Evolutionary conservation across 2,113 vertebrate species (phyloP).

Genomic region (Willisornis vidua): DNA sequence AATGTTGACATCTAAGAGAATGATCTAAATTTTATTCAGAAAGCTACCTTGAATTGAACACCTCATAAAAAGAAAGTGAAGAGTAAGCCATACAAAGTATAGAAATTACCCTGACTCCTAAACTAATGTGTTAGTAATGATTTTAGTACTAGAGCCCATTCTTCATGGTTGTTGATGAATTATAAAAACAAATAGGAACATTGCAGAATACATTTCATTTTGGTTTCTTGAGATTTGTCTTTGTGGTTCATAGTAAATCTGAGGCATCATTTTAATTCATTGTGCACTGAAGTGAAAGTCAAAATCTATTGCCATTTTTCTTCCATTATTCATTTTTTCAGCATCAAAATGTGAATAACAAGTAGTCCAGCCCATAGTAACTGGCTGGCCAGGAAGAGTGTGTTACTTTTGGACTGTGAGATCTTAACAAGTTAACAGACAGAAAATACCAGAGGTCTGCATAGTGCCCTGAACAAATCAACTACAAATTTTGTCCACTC

Average conservation of each 20-base stretch:
- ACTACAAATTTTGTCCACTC: not conserved
- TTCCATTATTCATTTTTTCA: not conserved
- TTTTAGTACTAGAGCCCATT: slow-evolving; percentile 1
- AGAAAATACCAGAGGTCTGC: not conserved
- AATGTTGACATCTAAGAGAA: slow-evolving; percentile 33
- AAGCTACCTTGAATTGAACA: not conserved
- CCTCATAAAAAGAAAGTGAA: not conserved
- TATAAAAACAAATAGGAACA: not conserved
- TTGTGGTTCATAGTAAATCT: not conserved
- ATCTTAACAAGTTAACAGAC: not conserved
- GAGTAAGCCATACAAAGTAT: not conserved
- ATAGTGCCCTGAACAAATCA: not conserved
- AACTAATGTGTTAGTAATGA: not conserved
- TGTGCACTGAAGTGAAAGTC: not conserved
- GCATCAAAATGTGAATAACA: not conserved
- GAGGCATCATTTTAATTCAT: not conserved
- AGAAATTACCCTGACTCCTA: not conserved
- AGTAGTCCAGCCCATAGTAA: not conserved
- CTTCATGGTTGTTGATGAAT: not conserved
- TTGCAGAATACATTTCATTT: slow-evolving; percentile 3
- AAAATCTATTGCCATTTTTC: not conserved
- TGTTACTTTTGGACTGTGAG: not conserved
- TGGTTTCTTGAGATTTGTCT: not conserved
- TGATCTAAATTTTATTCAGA: slow-evolving; percentile 9
- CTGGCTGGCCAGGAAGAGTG: not conserved